A percentile compares a stretch with the other conserved stretches of the same genome.
These are phyloP conservation scores for Cryptomyrus ogoouensis DNA, from an alignment of 2,113 vertebrate species.

Conservation along the genomic window DNA sequence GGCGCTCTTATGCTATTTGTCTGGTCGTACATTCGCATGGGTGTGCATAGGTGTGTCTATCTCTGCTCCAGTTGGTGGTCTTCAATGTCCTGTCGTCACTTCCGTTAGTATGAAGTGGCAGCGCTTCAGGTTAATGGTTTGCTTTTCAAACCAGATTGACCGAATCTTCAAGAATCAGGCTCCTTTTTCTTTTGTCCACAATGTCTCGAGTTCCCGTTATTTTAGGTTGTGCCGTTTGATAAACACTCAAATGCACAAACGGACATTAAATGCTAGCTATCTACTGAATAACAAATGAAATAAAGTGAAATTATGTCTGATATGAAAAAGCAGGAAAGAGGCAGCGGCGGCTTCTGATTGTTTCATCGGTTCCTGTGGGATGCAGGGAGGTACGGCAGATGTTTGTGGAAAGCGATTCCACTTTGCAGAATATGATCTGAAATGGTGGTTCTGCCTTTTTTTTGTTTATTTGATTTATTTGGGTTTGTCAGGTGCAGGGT, in stretches of 20 bases:
- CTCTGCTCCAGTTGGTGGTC: background rate
- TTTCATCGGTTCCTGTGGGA: background rate
- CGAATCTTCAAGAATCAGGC: background rate
- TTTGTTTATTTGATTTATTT: slow-evolving; percentile 7
- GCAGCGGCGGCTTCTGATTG: slow-evolving; percentile 4
- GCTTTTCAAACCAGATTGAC: background rate
- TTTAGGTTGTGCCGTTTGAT: background rate
- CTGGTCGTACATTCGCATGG: background rate
- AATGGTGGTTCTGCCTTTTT: background rate
- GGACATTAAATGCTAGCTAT: slow-evolving; percentile 21
- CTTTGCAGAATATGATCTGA: slow-evolving; percentile 17
- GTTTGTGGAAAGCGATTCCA: background rate
- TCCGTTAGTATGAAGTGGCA: background rate
- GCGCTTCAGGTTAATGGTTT: background rate
- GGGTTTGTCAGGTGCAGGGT: background rate
- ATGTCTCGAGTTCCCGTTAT: background rate
- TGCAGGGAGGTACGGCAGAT: background rate
- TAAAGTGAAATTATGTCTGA: slow-evolving; percentile 6
- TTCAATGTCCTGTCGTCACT: background rate
- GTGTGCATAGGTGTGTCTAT: background rate
- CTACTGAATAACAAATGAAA: slow-evolving; percentile 25
- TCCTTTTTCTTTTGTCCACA: background rate
- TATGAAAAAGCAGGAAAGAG: slow-evolving; percentile 25
- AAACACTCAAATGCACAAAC: slow-evolving; percentile 34
- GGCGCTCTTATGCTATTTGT: background rate